These are phyloP conservation scores for Lobophora halterata DNA, from an alignment of 2,888 invertebrate genomes.

Conservation along the genomic window DNA sequence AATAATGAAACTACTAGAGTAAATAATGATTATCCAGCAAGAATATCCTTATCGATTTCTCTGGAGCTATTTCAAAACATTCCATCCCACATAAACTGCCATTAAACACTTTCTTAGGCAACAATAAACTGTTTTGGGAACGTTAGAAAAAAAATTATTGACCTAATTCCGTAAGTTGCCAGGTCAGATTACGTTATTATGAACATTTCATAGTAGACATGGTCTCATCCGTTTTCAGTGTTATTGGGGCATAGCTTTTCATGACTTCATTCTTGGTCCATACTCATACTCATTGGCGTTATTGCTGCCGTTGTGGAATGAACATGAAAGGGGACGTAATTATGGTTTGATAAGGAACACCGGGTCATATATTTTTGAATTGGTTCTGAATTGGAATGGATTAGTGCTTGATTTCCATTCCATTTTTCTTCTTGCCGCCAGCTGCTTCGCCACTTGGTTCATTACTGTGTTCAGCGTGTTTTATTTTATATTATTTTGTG, in stretches of 20 bases:
- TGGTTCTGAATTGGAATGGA: too few species aligned
- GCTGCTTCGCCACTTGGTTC: too few species aligned
- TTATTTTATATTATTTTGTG: too few species aligned
- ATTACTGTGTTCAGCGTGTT: too few species aligned
- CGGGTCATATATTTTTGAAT: too few species aligned
- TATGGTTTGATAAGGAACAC: too few species aligned
- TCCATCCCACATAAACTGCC: constrained; percentile 33
- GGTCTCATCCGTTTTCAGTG: constrained; percentile 4
- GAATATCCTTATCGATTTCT: too few species aligned
- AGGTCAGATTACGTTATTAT: constrained; percentile 4
- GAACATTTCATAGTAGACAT: constrained; percentile 8
- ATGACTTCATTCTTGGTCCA: constrained; percentile 17
- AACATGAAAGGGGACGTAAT: constrained; percentile 9
- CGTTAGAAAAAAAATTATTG: constrained; percentile 17
- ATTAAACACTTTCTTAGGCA: constrained; percentile 47
- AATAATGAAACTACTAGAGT: too few species aligned
- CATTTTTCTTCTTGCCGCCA: too few species aligned
- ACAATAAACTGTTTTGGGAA: constrained; percentile 30
- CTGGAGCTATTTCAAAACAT: constrained; percentile 3
- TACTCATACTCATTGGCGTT: constrained; percentile 12
- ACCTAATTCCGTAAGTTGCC: constrained; percentile 17
- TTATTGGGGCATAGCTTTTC: constrained; percentile 15
- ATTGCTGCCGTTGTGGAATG: constrained; percentile 9
- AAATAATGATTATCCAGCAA: too few species aligned
- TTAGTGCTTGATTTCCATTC: too few species aligned